phyloP scores from a whole-genome alignment of 1,140 invertebrate genomes.

The Cecropterus lyciades region DNA sequence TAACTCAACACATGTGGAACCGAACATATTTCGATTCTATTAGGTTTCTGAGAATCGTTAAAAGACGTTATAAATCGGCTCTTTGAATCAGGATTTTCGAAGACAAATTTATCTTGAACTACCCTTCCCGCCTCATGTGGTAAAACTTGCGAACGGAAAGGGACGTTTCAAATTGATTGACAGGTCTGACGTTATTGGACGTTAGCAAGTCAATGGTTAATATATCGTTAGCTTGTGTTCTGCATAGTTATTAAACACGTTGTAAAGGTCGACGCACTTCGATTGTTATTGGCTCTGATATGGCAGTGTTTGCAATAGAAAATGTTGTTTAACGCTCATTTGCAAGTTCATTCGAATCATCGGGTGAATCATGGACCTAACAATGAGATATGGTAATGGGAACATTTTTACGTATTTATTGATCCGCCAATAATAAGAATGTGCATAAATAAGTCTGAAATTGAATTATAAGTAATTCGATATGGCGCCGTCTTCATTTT shows the following conservation, averaged over 20 bases:
- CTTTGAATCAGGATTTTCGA: slow-evolving; percentile 48
- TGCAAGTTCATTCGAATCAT: slow-evolving; percentile 58
- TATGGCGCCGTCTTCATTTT: slow-evolving; percentile 19
- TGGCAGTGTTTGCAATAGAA: slow-evolving; percentile 43
- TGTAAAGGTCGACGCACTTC: slow-evolving; percentile 57
- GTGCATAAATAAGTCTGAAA: slow-evolving; percentile 17
- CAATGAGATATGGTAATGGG: slow-evolving; percentile 40
- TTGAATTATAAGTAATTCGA: slow-evolving; percentile 25
- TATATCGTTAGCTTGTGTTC: slow-evolving; percentile 62
- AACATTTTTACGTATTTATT: slow-evolving; percentile 45
- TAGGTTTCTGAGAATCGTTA: slow-evolving; percentile 61
- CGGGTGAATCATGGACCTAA: slow-evolving; percentile 41
- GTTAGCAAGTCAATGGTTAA: slow-evolving; percentile 55
- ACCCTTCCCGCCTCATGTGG: slow-evolving; percentile 32
- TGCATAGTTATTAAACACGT: slow-evolving; percentile 72
- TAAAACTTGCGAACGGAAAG: slow-evolving; percentile 2
- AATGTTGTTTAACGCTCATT: slow-evolving; percentile 61
- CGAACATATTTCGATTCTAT: slow-evolving; percentile 54
- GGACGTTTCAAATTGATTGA: slow-evolving; percentile 6
- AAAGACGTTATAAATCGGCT: slow-evolving; percentile 60
- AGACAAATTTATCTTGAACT: slow-evolving; percentile 46
- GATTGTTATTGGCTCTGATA: slow-evolving; percentile 61
- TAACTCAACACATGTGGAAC: slow-evolving; percentile 44
- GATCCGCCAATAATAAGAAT: slow-evolving; percentile 43
- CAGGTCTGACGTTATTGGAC: slow-evolving; percentile 41